Conservation (phyloP, 2,888 invertebrate species). For the Agapostemon virescens region DNA sequence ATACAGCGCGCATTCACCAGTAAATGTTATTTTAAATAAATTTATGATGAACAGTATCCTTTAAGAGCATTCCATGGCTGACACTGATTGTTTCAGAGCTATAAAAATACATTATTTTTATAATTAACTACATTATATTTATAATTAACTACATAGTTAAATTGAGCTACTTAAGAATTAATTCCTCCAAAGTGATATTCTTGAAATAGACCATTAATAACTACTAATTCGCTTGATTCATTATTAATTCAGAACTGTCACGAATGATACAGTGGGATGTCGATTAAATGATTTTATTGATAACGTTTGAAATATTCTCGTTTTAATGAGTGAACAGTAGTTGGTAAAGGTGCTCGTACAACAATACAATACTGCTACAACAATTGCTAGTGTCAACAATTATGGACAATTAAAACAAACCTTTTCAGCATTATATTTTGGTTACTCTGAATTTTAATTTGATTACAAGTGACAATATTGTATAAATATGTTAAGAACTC, state of each 20-base stretch:
- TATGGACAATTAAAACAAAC: neutral
- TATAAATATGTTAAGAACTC: neutral
- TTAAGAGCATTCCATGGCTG: too few species aligned
- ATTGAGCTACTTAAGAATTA: too few species aligned
- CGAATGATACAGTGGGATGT: neutral
- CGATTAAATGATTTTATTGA: neutral
- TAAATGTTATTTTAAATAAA: too few species aligned
- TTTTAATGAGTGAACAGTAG: neutral
- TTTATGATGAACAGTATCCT: too few species aligned
- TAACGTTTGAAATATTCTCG: neutral
- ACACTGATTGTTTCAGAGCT: neutral
- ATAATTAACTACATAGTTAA: neutral
- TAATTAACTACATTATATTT: too few species aligned
- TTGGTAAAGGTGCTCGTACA: neutral
- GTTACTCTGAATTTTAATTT: neutral
- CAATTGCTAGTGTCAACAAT: too few species aligned
- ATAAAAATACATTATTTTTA: too few species aligned
- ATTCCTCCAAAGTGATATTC: neutral
- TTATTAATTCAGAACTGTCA: neutral
- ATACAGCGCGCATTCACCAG: neutral
- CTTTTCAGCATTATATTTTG: neutral
- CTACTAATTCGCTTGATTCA: neutral
- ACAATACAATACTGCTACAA: too few species aligned
- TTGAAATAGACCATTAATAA: neutral
- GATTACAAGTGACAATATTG: neutral